Evolutionary conservation across 1,140 invertebrate species (phyloP), one percentile per base, ranked within the genome.

Genomic region (Drosophila parvula): DNA sequence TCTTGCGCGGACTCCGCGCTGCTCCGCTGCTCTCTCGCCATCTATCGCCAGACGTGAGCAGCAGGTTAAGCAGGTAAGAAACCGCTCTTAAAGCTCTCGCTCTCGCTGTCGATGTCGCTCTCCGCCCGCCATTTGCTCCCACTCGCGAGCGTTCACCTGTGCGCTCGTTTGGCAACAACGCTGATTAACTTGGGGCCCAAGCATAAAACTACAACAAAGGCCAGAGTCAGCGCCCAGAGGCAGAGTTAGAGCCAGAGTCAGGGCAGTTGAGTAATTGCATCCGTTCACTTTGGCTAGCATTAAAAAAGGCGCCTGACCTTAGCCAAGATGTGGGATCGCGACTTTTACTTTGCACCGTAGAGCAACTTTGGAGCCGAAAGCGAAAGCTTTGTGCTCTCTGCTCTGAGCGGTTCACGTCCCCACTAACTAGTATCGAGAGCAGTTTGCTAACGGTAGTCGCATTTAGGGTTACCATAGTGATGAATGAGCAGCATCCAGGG

Each of bases 221-320:
- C 74, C 82, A 82, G 50, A 53, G 50, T 22, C 22, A 22, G 22
- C 22, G 22, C 22, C 32, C 50, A 14, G 32, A 34, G 48, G 5
- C 4, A 34, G 28, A 41, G 40, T 6, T 14, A 41, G 14, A 41
- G 14, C 40, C 40, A 4, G 40, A 53, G 32, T 38, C 51, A 22
- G 51, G 50, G 51, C 36, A 59, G 69, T 77, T 73, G 65, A 82
- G 80, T 81, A 68, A 78, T 60, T 88, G 74, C 75, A 82, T 79
- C 83, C 82, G 79, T 76, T 85, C 82, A 85, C 82, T 85, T 85
- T 88, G 62, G 48, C 61, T 34, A 71, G 68, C 69, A 41, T 71
- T 70, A 30, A 71, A 71, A 50, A 55, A 55, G 68, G 51, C 67
- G 65, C 53, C 67, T 73, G 69, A 73, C 69, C 69, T 73, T 73